Evolutionary conservation across 2,113 vertebrate genomes (phyloP), one percentile per base, ranked within the genome.

Genomic region (Planiliza haematocheilus): DNA sequence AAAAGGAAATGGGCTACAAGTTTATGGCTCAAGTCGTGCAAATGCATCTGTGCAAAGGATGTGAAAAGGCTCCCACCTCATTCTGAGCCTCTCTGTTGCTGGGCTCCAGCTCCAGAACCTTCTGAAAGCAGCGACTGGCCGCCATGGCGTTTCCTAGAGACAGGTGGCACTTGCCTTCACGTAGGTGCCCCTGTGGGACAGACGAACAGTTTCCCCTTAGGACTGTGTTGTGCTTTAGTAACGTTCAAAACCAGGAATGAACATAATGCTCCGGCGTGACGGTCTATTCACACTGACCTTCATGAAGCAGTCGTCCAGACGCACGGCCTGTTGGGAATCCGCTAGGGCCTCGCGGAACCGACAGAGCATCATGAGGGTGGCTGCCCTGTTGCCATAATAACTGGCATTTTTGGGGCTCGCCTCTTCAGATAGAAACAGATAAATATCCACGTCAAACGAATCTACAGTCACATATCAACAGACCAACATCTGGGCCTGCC

Each of bases 111-210:
- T 98, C 97, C 69, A 97, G 73, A 69, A 97, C 97, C 76, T 94
- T 96, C 36, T 96, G 95, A 77, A 98, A 98, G 91, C 95, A 97
- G 75, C 96, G 97, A 77, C 91, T 94, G 1, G 96, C 97, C 4
- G 97, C 97, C 97, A 97, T 97, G 88, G 95, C 96, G 11, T 98
- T 97, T 43, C 97, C 97, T 39, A 98, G 87, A 24, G 94, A 95
- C n/a, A 98, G 88, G 73, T 98, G 97, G 83, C 97, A 98, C 83
- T 98, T 98, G 50, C 97, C 97, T 84, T 98, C 97, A 75, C 97
- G 94, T 7, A 98, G 92, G 60, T 98, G 96, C 63, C 97, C 97
- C 97, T 98, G 78, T 21, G 60, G 17, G 16, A 65, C n/a, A 65
- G 21, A 52, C 24, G 20, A 0, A 55, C 8, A 17, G 3, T 30